Percentiles rank a stretch among this genome's conserved stretches.
Conservation (phyloP, 2,797 vertebrate species). For the Pogoniulus pusillus region DNA sequence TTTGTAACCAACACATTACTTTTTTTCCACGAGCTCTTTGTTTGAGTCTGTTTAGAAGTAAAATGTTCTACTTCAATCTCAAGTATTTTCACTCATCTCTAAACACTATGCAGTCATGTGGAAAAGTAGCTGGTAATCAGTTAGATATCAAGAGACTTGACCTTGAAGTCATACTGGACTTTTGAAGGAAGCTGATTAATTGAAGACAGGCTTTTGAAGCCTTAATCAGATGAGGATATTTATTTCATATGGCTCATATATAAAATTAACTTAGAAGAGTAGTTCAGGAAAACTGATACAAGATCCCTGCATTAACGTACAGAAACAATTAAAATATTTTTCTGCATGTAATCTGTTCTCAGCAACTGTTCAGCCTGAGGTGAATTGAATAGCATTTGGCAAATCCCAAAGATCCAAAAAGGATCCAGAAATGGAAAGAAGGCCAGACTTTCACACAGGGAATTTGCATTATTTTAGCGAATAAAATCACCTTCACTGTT, state of each 20-base stretch:
- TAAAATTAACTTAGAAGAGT: not conserved
- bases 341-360: not conserved
- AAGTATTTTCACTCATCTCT: not conserved
- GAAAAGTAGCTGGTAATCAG: not conserved
- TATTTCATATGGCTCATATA: not conserved
- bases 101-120: not conserved
- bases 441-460: not conserved
- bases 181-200: constrained; percentile 7
- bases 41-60: not conserved
- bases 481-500: constrained; percentile 5
- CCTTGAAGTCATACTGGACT: not conserved
- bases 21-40: not conserved
- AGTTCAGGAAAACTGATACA: not conserved
- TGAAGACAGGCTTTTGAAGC: constrained; percentile 1
- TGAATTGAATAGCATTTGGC: not conserved
- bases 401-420: constrained; percentile 1
- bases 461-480: constrained; percentile 37
- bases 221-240: not conserved
- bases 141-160: not conserved
- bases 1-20: not conserved
- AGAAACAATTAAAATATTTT: constrained; percentile 16
- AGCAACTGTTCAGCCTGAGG: not conserved
- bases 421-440: constrained; percentile 23
- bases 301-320: not conserved
- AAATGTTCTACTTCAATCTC: not conserved